Base-by-base conservation (phyloP, 2,797 vertebrate genomes). In the Harpagifer antarcticus region DNA sequence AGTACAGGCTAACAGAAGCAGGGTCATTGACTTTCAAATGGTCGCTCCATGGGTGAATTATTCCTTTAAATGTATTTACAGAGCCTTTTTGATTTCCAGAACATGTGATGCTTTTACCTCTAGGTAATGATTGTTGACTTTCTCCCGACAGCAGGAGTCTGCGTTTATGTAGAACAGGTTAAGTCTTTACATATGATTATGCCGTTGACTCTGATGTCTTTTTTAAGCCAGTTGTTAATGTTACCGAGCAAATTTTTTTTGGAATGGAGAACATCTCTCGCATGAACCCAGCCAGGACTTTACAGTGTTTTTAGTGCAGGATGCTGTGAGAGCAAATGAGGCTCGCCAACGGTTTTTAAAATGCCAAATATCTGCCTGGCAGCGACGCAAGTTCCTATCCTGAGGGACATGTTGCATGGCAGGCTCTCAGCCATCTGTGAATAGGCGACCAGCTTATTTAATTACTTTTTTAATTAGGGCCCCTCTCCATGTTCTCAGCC, bases 371-470 rank as follows among this genome's bases (percentile, higher is more conserved):
- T 85, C 82, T 83, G 76, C 77, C 83, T 91, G 89, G 87, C 88
- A 89, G 87, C 20, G 58, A 62, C 66, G 81, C 76, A 79, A 79
- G 74, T 90, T 86, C 84, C 52, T 59, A 56, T 89, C 89, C 90
- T 84, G 9, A 72, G 89, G 89, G 89, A 92, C 71, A 82, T 87
- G 78, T 90, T 88, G 82, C 88, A 88, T 90, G 89, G 92, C 90
- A 92, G 87, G 57, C 78, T 74, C 62, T 84, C 89, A 82, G 83
- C 92, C 88, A 91, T 93, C 92, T 94, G 92, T 86, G 91, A 84
- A 80, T 81, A 66, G 77, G 77, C 58, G n/a, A 75, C 63, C 49
- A 16, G 62, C 61, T 80, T 77, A 74, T 86, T 87, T 84, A 75
- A 84, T 88, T 84, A 76, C 80, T 5, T 88, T 90, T 86, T 86